Base-by-base conservation (phyloP, 2,888 invertebrate genomes). In the Mesodorylaimus sp. region DNA sequence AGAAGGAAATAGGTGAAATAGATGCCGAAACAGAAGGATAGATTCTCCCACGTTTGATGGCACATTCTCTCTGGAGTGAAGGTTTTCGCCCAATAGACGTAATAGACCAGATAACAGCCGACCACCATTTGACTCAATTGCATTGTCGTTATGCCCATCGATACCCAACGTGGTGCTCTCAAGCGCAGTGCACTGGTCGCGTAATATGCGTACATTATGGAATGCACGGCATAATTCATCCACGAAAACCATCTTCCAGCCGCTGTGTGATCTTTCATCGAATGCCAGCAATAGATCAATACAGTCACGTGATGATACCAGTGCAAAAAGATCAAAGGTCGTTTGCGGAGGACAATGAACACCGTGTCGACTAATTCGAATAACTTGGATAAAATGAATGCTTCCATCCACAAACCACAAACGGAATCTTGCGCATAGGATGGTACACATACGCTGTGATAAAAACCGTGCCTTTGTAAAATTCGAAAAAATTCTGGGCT, bases 361-460 rank as follows among this genome's bases (percentile, higher is more conserved):
- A 67, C 52, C 1, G 69, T 69, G 52, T 69, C 69, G 2, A 68
- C 66, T 13, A 69, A 60, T 55, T 69, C 69, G 38, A 64, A 59
- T 2, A 66, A 65, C 52, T 69, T 67, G 19, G 53, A 53, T 19
- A 93, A 73, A 41, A 89, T 88, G 73, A 97, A 97, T 77, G 89
- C 79, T 79, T 81, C 86, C 57, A 89, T 85, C 95, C 95, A 97
- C 71, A 91, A 91, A 10, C 89, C 89, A 57, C 86, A 82, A 45
- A 91, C 89, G 60, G 83, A 81, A 61, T 83, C 81, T 70, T 87
- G 59, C 7, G 62, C 61, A 52, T 57, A 65, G 2, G 60, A 60
- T 21, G 59, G 59, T 13, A 56, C 81, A 74, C 97, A 97, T 60
- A 93, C 81, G 51, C 93, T 91, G 73, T 93, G 85, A 69, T 86